Evolutionary conservation across 2,888 invertebrate genomes (phyloP).

Genomic region (Heliconius hortense): DNA sequence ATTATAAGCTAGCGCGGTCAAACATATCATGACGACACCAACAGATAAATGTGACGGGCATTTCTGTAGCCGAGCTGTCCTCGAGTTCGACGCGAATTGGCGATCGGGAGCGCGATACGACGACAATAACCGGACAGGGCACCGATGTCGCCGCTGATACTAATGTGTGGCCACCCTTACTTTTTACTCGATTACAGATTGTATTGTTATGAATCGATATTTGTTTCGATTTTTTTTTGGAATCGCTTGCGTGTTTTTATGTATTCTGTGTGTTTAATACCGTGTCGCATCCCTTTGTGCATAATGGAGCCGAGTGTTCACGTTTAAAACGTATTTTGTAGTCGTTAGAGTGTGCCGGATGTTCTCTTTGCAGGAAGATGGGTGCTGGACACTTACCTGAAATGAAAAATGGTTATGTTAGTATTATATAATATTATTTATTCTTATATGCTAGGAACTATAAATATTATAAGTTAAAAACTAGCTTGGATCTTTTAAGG

Average conservation of each 20-base stretch:
- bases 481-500: too few relatives aligned
- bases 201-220: conserved; percentile 80
- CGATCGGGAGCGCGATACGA: conserved; percentile 66
- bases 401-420: conserved; percentile 49
- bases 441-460: background rate
- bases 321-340: conserved; percentile 68
- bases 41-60: conserved; percentile 61
- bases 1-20: conserved; percentile 29
- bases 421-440: background rate
- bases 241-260: conserved; percentile 65
- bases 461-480: background rate
- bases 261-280: conserved; percentile 55
- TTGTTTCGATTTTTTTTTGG: conserved; percentile 57
- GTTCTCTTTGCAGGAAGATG: conserved; percentile 37
- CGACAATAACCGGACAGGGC: conserved; percentile 71
- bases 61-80: conserved; percentile 58
- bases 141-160: conserved; percentile 61
- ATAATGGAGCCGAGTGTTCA: conserved; percentile 56
- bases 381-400: conserved; percentile 62
- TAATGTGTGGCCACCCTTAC: conserved; percentile 72
- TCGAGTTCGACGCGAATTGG: conserved; percentile 56
- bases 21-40: conserved; percentile 25
- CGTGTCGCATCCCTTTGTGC: conserved; percentile 54
- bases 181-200: conserved; percentile 74
- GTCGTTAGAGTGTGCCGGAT: conserved; percentile 65